Conservation (phyloP, 2,113 vertebrate genomes). For the Dicaeum eximium region DNA sequence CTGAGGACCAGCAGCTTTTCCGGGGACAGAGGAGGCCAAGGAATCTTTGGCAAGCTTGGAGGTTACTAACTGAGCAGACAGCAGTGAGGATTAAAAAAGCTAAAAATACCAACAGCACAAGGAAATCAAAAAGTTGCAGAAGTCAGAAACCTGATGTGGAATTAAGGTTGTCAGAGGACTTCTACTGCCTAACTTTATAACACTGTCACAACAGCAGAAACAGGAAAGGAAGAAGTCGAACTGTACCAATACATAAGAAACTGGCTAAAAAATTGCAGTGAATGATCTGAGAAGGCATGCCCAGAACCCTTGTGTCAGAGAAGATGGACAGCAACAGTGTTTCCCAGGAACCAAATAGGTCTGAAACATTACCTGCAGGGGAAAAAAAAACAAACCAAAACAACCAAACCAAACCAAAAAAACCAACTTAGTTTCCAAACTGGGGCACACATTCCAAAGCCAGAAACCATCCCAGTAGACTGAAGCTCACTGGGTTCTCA, state of each 20-base stretch:
- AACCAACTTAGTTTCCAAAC: neutral
- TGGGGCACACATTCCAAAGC: neutral
- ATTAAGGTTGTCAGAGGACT: neutral
- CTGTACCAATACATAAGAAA: neutral
- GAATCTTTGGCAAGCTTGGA: conserved; percentile 61
- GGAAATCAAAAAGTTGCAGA: conserved; percentile 51
- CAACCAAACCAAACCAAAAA: no score
- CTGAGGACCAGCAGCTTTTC: conserved; percentile 62
- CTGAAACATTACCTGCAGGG: neutral
- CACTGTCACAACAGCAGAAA: neutral
- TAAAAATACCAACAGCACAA: conserved; percentile 60
- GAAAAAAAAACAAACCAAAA: neutral
- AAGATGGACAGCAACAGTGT: neutral
- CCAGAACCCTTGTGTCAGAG: neutral
- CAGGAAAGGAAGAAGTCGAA: neutral
- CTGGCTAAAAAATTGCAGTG: neutral
- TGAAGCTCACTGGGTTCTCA: neutral
- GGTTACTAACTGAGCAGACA: conserved; percentile 48
- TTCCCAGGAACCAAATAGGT: neutral
- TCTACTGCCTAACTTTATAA: neutral
- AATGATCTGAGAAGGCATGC: neutral
- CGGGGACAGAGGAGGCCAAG: conserved; percentile 57
- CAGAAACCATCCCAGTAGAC: neutral
- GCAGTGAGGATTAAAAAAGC: conserved; percentile 45
- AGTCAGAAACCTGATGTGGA: conserved; percentile 38